Base-by-base conservation (phyloP, 2,113 vertebrate species). In the Chrysemys picta region DNA sequence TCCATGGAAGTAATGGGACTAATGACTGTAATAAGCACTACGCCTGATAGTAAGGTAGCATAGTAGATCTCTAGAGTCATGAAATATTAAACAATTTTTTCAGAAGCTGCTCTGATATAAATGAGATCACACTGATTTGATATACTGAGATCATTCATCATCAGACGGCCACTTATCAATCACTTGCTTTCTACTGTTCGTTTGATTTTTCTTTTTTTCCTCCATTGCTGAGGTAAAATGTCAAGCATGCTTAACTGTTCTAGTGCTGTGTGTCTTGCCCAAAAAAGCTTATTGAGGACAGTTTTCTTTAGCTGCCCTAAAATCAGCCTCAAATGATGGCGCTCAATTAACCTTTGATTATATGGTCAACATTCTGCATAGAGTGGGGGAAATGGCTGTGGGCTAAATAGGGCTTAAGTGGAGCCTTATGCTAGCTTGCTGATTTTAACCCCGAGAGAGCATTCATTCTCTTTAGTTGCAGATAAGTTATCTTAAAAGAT, bases 61-160 rank as follows among this genome's bases (percentile, higher is more conserved):
- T 89, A 54, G 75, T 95, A 94, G 75, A 80, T 16, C 81, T 95
- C 81, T 54, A 69, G 93, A 93, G 92, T 96, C 88, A 81, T 80
- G 82, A 84, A 62, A 29, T 29, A 54, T 29, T 82, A 80, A 94
- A 65, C 76, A 85, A 82, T 45, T 45, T 81, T 69, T 69, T 38
- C 65, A 69, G 65, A 38, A 69, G 65, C 31, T 69, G 35, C 35
- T 10, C 65, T 38, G 17, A 69, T 38, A 38, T 3, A 38, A 69
- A n/a, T 69, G 65, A 8, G 65, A 65, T 65, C 31, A 17, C 13
- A 62, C 57, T 31, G 57, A 65, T 65, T 35, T 65, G 62, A 65
- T 65, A 65, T 65, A 65, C 31, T 65, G 31, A 31, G 62, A 31
- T 65, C 31, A n/a, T n/a, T 69, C 65, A 69, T 38, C 91, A 25